Percentiles rank a stretch among this genome's conserved stretches.
Evolutionary conservation across 2,888 invertebrate species (phyloP).

Genomic region (Cephus sareptanus): DNA sequence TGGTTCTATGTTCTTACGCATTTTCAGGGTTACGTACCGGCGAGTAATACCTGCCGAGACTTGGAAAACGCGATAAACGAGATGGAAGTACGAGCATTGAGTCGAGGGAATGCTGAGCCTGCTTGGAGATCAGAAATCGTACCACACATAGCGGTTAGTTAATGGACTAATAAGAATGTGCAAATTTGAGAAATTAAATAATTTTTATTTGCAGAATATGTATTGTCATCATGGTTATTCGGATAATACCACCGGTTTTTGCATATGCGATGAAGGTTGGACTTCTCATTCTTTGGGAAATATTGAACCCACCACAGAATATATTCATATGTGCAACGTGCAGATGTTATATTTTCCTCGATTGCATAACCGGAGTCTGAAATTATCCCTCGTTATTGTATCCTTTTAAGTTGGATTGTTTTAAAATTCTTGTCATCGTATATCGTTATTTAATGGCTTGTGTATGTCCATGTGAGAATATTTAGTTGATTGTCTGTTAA

Average conservation of each 20-base stretch:
- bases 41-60: conserved; percentile 63
- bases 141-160: conserved; percentile 35
- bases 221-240: conserved; percentile 62
- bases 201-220: conserved; percentile 39
- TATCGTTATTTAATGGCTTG: neutral
- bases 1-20: neutral
- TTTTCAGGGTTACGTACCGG: conserved; percentile 59
- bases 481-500: neutral
- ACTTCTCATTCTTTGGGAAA: conserved; percentile 54
- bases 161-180: neutral
- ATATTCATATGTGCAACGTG: conserved; percentile 66
- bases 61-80: conserved; percentile 54
- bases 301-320: conserved; percentile 57
- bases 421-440: neutral
- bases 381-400: conserved; percentile 28
- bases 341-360: conserved; percentile 36
- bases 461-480: neutral
- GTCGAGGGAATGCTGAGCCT: conserved; percentile 30
- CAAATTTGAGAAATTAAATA: neutral
- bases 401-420: conserved; percentile 21
- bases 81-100: conserved; percentile 36
- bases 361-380: conserved; percentile 25
- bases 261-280: conserved; percentile 64
- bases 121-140: conserved; percentile 32
- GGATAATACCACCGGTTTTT: conserved; percentile 57